Conservation (phyloP, 2,888 invertebrate species). For the Melipona beecheii region DNA sequence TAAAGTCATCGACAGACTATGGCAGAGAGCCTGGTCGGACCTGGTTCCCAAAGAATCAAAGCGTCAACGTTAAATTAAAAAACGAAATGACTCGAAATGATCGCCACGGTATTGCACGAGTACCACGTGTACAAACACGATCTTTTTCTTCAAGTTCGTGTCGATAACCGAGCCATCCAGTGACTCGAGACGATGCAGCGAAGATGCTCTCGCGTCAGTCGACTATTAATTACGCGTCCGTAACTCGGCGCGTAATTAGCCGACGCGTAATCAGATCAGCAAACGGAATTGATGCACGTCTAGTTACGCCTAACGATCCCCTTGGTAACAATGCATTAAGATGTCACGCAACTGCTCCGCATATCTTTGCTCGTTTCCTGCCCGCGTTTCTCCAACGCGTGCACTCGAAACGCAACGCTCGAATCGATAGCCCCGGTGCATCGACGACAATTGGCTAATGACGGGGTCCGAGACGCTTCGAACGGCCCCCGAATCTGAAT, state of each 20-base stretch:
- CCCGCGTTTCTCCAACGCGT: not conserved
- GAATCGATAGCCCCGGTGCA: not conserved
- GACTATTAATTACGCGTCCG: constrained; percentile 76
- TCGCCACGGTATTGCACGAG: too few species aligned
- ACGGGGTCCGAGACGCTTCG: too few species aligned
- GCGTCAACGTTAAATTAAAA: too few species aligned
- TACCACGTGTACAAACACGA: not conserved
- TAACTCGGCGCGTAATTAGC: constrained; percentile 80
- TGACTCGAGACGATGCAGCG: not conserved
- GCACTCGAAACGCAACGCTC: not conserved
- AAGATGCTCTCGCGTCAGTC: constrained; percentile 57
- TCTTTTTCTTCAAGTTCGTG: not conserved
- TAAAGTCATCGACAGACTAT: too few species aligned
- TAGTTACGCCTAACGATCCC: constrained; percentile 80
- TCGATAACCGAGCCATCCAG: not conserved
- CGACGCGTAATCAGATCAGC: constrained; percentile 77
- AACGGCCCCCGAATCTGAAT: too few species aligned
- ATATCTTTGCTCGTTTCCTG: constrained; percentile 17
- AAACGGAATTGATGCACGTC: constrained; percentile 77
- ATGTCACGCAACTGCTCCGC: constrained; percentile 11
- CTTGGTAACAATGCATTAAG: constrained; percentile 81
- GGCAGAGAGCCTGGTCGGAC: too few species aligned
- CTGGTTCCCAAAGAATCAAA: too few species aligned
- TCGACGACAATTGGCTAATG: too few species aligned
- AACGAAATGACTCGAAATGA: too few species aligned